Evolutionary conservation across 2,797 vertebrate genomes (phyloP), one percentile per base, ranked within the genome.

Genomic region (Trachops cirrhosus): DNA sequence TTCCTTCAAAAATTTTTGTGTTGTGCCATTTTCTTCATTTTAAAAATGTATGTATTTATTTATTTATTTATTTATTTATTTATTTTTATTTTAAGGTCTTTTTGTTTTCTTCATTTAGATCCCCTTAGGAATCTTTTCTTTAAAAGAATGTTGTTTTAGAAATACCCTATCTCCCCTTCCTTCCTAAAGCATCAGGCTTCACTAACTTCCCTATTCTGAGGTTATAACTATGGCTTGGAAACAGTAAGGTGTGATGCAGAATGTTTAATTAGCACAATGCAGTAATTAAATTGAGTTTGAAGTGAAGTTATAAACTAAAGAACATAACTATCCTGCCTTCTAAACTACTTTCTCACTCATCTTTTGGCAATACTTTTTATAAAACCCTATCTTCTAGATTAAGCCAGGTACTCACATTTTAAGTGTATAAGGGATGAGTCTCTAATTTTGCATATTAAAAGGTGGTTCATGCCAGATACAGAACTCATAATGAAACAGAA

Each of bases 271-370:
- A 91, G 74, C 18, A 73, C 39, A 21, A 78, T n/a, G 37, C 73
- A 83, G 57, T 77, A 90, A 90, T 67, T 94, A 90, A 93, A 94
- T 22, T 95, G 83, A 97, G 39, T 74, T 26, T 92, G 46, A 94
- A 96, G 59, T 96, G 62, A 92, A 39, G 50, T 82, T 95, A 92
- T 93, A 93, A 91, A 80, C 59, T 89, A 39, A 92, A 92, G 67
- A 96, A 89, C 29, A 85, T 91, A 88, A 93, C 22, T 93, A 89
- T 54, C 46, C 87, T 84, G 48, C 86, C 86, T 93, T 32, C 80
- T 77, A 94, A 87, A 94, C 90, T 39, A 91, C 19, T 91, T 93
- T 32, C 64, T 87, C 86, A 78, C 29, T 74, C 24, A 78, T 68
- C 75, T 95, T 52, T 79, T 86, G 71, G 64, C 41, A 95, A 88